phyloP scores from a whole-genome alignment of 2,888 invertebrate species.

The Plagiodera versicolora region DNA sequence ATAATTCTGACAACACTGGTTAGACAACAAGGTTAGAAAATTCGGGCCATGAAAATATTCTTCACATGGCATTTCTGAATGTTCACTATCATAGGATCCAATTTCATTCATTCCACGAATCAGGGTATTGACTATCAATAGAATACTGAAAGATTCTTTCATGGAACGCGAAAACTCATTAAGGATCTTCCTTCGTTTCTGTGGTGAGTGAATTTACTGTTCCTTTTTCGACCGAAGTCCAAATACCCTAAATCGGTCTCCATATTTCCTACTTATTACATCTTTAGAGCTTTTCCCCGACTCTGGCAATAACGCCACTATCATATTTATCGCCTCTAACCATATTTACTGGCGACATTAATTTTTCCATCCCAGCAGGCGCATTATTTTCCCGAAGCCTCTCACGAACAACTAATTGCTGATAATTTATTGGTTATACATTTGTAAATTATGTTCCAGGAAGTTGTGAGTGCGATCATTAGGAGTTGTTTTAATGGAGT shows the following conservation, averaged over 20 bases:
- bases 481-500: slow-evolving; percentile 15
- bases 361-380: slow-evolving; percentile 41
- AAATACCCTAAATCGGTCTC: slow-evolving; percentile 49
- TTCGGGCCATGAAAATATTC: too few species aligned
- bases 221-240: slow-evolving; percentile 25
- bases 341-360: slow-evolving; percentile 49
- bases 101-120: too few species aligned
- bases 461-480: slow-evolving; percentile 19
- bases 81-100: too few species aligned
- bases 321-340: slow-evolving; percentile 47
- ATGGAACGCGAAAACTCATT: too few species aligned
- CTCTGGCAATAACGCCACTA: slow-evolving; percentile 35
- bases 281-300: slow-evolving; percentile 35
- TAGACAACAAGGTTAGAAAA: too few species aligned
- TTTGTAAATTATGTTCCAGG: slow-evolving; percentile 25
- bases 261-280: slow-evolving; percentile 49
- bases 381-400: slow-evolving; percentile 12
- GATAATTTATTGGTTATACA: slow-evolving; percentile 28
- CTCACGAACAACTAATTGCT: slow-evolving; percentile 22
- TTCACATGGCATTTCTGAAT: too few species aligned
- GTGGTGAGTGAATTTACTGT: slow-evolving; percentile 17
- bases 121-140: too few species aligned
- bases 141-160: too few species aligned
- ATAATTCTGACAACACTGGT: too few species aligned
- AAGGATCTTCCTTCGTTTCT: too few species aligned